Base-by-base conservation (phyloP, 2,888 invertebrate species). In the Drosophila planitibia region DNA sequence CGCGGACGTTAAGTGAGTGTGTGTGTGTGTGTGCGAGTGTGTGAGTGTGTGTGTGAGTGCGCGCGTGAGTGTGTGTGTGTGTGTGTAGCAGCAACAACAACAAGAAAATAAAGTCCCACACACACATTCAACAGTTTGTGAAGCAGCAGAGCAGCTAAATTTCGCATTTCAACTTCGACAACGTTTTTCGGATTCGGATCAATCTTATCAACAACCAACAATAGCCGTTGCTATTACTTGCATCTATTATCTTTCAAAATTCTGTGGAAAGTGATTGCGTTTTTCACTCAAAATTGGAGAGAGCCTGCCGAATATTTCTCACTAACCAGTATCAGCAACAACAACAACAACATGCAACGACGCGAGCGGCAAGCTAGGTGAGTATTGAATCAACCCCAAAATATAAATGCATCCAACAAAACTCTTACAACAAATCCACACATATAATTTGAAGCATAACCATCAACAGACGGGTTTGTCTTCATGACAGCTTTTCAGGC, bases 291-390 rank as follows among this genome's bases (percentile, higher is more conserved):
- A 82, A 83, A 82, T 74, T 82, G 60, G 75, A 69, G 71, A 54
- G 52, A 79, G 53, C 70, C 52, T 62, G 57, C 65, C 49, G 59
- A 71, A 58, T 41, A 58, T 49, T 65, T 65, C 44, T 63, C 63
- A 35, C 51, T 60, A n/a, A 71, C n/a, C 62, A 55, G 54, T 28
- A 53, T n/a, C 53, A 65, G 30, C 52, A 58, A 37, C 28, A 54
- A 52, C 54, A 72, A 25, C 25, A 69, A 69, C 44, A 59, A 76
- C 14, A 87, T 88, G 87, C 87, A 88, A 83, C 74, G 87, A 70
- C 88, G 87, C 55, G 87, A 88, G 63, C 79, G 87, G 62, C 87
- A 88, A 76, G 63, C 87, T 49, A 88, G 91, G 87, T 88, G 62
- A 90, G 86, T 76, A 16, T 37, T 49, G 37, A 22, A 44, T 2